Conservation (phyloP, 2,888 invertebrate genomes). For the Diarsia rubi region DNA sequence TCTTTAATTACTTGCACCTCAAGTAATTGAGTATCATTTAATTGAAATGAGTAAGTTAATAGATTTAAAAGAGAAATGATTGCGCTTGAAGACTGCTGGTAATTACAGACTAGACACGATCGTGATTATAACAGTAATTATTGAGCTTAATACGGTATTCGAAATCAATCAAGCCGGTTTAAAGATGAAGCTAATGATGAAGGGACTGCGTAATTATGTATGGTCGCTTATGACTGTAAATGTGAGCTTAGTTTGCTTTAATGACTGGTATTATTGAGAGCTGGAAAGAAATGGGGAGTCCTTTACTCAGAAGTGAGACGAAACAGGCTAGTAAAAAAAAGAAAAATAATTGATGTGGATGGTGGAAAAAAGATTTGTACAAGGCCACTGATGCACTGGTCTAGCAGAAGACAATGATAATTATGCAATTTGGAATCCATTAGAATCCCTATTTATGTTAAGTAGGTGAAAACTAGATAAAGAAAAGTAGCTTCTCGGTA, state of each 20-base stretch:
- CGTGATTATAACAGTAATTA: slow-evolving; percentile 43
- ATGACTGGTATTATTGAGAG: neutral
- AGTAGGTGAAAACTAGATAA: neutral
- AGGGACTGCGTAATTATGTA: neutral
- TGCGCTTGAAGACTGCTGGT: slow-evolving; percentile 57
- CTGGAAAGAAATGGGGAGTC: too few relatives aligned
- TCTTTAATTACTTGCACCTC: slow-evolving; percentile 49
- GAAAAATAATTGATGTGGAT: neutral
- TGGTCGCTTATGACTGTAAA: neutral
- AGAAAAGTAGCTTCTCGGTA: neutral
- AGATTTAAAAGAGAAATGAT: slow-evolving; percentile 70
- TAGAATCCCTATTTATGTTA: neutral
- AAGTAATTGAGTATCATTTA: slow-evolving; percentile 56
- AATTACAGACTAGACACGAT: slow-evolving; percentile 59
- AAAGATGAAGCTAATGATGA: slow-evolving; percentile 4
- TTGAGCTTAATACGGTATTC: slow-evolving; percentile 24
- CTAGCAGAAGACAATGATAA: neutral
- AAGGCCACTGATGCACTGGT: neutral
- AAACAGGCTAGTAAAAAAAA: too few relatives aligned
- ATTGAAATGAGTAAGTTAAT: slow-evolving; percentile 65
- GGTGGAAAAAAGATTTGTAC: neutral
- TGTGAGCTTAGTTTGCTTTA: neutral
- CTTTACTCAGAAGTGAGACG: too few relatives aligned
- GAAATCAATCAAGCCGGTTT: slow-evolving; percentile 12
- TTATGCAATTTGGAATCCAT: neutral